Evolutionary conservation across 2,888 invertebrate species (phyloP).

Genomic region (Eugnorisma glareosa): DNA sequence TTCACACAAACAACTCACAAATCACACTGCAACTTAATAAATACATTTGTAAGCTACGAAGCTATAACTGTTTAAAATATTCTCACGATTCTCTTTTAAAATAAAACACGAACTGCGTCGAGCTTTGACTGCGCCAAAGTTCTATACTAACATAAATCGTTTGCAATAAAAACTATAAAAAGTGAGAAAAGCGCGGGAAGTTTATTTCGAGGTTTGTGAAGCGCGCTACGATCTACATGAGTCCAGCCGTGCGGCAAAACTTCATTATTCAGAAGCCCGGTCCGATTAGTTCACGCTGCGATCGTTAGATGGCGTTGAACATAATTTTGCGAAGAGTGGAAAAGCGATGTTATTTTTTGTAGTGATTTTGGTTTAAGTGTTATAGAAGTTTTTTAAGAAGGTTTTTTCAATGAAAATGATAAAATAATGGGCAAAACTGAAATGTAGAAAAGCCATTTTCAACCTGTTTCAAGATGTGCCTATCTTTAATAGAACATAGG

Average conservation of each 20-base stretch:
- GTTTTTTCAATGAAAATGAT: not conserved
- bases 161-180: constrained; percentile 47
- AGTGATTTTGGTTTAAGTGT: not conserved
- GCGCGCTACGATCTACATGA: constrained; percentile 48
- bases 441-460: not conserved
- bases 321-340: not conserved
- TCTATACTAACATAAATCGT: constrained; percentile 45
- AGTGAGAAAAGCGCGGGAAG: constrained; percentile 39
- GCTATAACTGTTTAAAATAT: constrained; percentile 17
- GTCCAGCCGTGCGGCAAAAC: constrained; percentile 58
- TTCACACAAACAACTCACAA: constrained; percentile 13
- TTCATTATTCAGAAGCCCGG: constrained; percentile 48
- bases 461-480: too few species aligned
- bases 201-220: constrained; percentile 42
- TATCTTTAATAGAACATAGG: not conserved
- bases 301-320: constrained; percentile 61
- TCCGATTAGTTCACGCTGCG: constrained; percentile 48
- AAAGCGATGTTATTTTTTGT: not conserved
- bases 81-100: constrained; percentile 12
- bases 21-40: constrained; percentile 6
- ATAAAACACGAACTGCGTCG: constrained; percentile 30
- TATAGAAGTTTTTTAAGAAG: not conserved
- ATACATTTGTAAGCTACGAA: constrained; percentile 3
- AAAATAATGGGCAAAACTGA: not conserved
- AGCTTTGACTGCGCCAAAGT: constrained; percentile 39